Percentiles rank a stretch among this genome's conserved stretches.
Evolutionary conservation across 2,797 vertebrate species (phyloP).

Genomic region (Periparus ater): DNA sequence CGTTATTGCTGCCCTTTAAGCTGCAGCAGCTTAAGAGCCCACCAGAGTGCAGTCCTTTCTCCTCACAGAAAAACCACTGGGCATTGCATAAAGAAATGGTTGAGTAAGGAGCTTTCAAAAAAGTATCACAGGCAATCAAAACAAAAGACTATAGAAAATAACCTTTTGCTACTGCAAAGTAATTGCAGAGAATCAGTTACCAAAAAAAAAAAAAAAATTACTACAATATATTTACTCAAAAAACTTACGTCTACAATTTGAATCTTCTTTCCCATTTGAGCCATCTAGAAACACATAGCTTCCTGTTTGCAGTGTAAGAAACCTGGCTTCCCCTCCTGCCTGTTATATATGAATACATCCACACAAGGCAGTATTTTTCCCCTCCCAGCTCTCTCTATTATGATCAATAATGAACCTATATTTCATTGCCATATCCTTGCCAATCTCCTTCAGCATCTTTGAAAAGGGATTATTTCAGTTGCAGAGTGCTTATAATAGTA

Average conservation of each 20-base stretch:
- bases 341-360: not conserved
- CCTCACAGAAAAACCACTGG: not conserved
- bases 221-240: not conserved
- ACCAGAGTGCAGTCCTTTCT: not conserved
- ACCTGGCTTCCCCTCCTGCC: not conserved
- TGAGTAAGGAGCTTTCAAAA: not conserved
- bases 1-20: not conserved
- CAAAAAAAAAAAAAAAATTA: not conserved
- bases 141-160: not conserved
- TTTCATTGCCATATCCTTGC: slow-evolving; percentile 15
- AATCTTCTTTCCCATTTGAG: not conserved
- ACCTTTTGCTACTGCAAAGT: not conserved
- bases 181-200: not conserved
- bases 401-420: slow-evolving; percentile 26
- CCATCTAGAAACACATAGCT: not conserved
- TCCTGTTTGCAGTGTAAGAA: not conserved
- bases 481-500: not conserved
- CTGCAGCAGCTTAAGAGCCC: not conserved
- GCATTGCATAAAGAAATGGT: not conserved
- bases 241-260: not conserved
- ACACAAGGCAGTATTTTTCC: not conserved
- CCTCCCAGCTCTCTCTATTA: not conserved
- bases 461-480: slow-evolving; percentile 25
- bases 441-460: slow-evolving; percentile 40
- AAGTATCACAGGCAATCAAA: not conserved